Evolutionary conservation across 2,888 invertebrate genomes (phyloP).

Genomic region (Crocallis elinguaria): DNA sequence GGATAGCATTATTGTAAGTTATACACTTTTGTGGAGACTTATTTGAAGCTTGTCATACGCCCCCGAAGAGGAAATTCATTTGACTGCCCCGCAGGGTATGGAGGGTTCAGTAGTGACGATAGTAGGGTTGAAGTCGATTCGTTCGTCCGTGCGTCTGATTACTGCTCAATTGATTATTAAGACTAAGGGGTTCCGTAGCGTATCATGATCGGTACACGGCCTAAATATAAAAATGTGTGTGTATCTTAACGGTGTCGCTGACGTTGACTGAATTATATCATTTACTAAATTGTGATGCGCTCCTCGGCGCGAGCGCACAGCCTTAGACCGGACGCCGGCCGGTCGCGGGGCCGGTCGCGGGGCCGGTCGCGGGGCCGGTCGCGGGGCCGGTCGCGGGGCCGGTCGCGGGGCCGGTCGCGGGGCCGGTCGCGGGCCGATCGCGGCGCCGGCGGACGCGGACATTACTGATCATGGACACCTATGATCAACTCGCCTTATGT

Average conservation of each 20-base stretch:
- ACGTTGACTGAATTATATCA: constrained; percentile 51
- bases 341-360: too few relatives aligned
- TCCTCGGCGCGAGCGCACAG: constrained; percentile 34
- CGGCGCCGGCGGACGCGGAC: constrained; percentile 40
- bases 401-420: too few relatives aligned
- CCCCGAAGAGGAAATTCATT: constrained; percentile 62
- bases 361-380: too few relatives aligned
- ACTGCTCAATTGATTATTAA: constrained; percentile 80
- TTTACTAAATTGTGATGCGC: constrained; percentile 50
- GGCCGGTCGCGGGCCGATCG: too few relatives aligned
- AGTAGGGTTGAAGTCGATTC: constrained; percentile 78
- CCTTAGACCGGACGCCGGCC: constrained; percentile 37
- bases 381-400: too few relatives aligned
- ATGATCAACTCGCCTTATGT: constrained; percentile 40
- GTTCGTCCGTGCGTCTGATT: constrained; percentile 78
- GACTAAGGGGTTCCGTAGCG: constrained; percentile 64
- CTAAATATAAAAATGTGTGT: constrained; percentile 57
- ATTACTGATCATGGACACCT: constrained; percentile 28
- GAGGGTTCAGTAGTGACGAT: constrained; percentile 75
- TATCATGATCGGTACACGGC: constrained; percentile 69
- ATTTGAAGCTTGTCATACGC: constrained; percentile 78
- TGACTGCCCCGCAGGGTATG: constrained; percentile 68
- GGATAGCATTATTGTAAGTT: constrained; percentile 71
- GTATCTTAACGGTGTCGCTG: constrained; percentile 46
- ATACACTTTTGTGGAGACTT: constrained; percentile 79